Evolutionary conservation across 2,888 invertebrate genomes (phyloP).

Genomic region (Dugesia japonica): DNA sequence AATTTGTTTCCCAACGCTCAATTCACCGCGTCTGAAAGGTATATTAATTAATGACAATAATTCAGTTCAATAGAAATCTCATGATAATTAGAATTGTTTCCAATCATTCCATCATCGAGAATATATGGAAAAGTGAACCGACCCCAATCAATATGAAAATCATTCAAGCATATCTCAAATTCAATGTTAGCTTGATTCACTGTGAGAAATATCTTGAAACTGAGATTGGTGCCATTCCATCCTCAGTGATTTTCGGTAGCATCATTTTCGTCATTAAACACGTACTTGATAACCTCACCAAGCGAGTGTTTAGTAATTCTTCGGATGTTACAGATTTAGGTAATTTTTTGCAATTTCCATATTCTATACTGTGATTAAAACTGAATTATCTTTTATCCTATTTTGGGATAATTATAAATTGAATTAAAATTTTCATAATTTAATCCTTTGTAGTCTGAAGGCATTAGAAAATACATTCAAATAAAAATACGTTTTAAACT

Average conservation of each 20-base stretch:
- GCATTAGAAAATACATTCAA: too few relatives aligned
- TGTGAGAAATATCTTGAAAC: background rate
- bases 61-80: background rate
- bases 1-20: background rate
- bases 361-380: too few relatives aligned
- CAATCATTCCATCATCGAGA: background rate
- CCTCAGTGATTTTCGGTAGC: background rate
- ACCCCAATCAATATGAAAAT: background rate
- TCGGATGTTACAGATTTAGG: background rate
- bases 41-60: background rate
- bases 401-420: too few relatives aligned
- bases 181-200: background rate
- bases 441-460: too few relatives aligned
- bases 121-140: background rate
- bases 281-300: background rate
- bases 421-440: too few relatives aligned
- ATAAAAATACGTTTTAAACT: too few relatives aligned
- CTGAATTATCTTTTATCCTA: too few relatives aligned
- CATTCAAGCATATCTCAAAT: background rate
- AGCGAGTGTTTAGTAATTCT: background rate
- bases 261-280: background rate
- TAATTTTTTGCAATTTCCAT: too few relatives aligned
- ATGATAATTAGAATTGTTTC: background rate
- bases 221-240: background rate
- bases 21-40: background rate